Percentiles rank a stretch among this genome's conserved stretches.
Evolutionary conservation across 2,797 vertebrate species (phyloP).

Genomic region (Phoxinus dragarum): DNA sequence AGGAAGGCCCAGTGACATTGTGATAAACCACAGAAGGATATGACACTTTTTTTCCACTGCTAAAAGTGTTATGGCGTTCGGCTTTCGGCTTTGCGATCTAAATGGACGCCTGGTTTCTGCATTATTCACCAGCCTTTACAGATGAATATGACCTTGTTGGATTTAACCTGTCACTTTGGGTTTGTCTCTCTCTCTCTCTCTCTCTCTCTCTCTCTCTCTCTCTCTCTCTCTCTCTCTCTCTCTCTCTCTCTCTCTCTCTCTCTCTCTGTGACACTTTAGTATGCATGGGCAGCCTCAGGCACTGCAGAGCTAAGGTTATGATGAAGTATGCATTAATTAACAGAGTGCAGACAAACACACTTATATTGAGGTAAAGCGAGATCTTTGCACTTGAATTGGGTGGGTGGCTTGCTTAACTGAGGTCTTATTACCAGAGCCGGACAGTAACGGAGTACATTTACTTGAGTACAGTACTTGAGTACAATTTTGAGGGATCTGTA

Average conservation of each 20-base stretch:
- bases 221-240: conserved; percentile 35
- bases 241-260: no score
- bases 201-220: conserved; percentile 38
- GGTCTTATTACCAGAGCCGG: not conserved
- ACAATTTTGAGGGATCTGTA: no score
- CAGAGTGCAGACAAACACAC: conserved; percentile 63
- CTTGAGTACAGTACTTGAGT: no score
- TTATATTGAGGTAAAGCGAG: conserved; percentile 30
- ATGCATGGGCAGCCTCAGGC: conserved; percentile 68
- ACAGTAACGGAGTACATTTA: no score
- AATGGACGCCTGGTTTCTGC: conserved; percentile 65
- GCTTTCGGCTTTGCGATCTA: conserved; percentile 23
- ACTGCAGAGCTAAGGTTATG: conserved; percentile 66
- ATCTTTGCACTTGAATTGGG: conserved; percentile 27
- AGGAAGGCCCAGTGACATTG: conserved; percentile 60
- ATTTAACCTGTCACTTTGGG: conserved; percentile 70
- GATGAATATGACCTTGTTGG: conserved; percentile 71
- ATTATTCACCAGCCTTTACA: conserved; percentile 72
- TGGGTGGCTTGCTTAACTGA: not conserved
- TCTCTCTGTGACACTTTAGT: conserved; percentile 49
- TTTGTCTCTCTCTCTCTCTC: conserved; percentile 61
- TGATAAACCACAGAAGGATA: conserved; percentile 54
- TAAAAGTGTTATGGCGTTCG: conserved; percentile 57
- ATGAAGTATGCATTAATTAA: conserved; percentile 71
- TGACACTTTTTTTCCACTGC: conserved; percentile 37